These are phyloP conservation scores for Struthidea cinerea DNA, from an alignment of 2,113 vertebrate species.

Conservation along the genomic window DNA sequence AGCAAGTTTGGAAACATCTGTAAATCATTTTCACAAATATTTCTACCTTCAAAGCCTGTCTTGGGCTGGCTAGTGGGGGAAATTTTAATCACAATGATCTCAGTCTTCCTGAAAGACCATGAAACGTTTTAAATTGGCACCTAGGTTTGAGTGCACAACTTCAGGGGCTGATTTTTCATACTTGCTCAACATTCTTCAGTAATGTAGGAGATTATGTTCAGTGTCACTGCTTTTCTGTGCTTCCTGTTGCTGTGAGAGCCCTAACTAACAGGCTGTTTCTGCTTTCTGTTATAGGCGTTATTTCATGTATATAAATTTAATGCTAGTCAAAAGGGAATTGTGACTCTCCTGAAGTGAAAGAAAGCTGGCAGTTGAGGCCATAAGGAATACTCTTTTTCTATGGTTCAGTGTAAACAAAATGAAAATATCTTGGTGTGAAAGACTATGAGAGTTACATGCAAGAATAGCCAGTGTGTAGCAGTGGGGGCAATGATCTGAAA, in stretches of 20 bases:
- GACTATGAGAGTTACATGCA: background rate
- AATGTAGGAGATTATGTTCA: background rate
- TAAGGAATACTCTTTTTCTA: background rate
- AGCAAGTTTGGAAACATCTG: conserved; percentile 35
- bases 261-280: background rate
- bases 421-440: background rate
- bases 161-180: background rate
- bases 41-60: conserved; percentile 26
- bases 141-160: background rate
- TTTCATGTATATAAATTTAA: background rate
- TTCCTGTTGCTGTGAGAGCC: background rate
- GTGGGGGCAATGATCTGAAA: background rate
- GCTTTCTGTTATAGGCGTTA: background rate
- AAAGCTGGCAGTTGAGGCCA: background rate
- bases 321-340: background rate
- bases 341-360: background rate
- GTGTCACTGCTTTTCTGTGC: background rate
- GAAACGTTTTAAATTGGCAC: background rate
- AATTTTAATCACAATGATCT: background rate
- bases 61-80: background rate
- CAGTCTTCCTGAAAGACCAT: background rate
- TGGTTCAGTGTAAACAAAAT: background rate
- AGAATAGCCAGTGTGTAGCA: background rate
- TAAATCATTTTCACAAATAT: conserved; percentile 41
- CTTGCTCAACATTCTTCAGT: background rate